Conservation (phyloP, 2,888 invertebrate genomes). For the Orthonevra nobilis region DNA sequence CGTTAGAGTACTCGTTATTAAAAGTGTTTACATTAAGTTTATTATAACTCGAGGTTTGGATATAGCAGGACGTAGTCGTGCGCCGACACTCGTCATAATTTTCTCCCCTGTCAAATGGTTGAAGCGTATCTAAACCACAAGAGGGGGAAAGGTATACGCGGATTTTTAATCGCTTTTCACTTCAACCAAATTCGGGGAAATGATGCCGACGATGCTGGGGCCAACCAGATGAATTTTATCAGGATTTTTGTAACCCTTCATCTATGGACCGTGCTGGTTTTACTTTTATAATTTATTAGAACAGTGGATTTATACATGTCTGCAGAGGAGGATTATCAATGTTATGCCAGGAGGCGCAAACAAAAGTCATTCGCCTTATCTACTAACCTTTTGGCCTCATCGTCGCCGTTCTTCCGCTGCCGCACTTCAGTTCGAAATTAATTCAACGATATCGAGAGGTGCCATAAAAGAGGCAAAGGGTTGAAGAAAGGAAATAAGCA, state of each 20-base stretch:
- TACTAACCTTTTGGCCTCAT: conserved; percentile 41
- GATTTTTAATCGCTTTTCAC: conserved; percentile 48
- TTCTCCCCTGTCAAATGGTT: conserved; percentile 30
- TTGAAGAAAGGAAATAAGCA: conserved; percentile 51
- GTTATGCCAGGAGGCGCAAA: conserved; percentile 69
- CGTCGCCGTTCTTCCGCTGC: too few relatives aligned
- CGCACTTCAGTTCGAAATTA: conserved; percentile 52
- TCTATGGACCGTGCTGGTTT: conserved; percentile 40
- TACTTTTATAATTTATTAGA: conserved; percentile 63
- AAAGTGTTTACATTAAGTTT: conserved; percentile 73
- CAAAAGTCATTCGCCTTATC: conserved; percentile 59
- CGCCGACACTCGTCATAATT: conserved; percentile 42
- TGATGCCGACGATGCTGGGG: conserved; percentile 26
- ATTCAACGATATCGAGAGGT: conserved; percentile 61
- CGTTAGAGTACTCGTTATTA: conserved; percentile 72
- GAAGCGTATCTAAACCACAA: conserved; percentile 25
- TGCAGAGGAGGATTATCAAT: conserved; percentile 71
- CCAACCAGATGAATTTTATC: conserved; percentile 49
- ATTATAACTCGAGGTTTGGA: conserved; percentile 50
- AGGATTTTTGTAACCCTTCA: conserved; percentile 52
- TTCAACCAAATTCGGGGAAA: conserved; percentile 30
- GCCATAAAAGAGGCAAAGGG: conserved; percentile 47
- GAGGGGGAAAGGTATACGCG: conserved; percentile 10
- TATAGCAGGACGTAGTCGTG: conserved; percentile 10
- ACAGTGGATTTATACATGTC: conserved; percentile 40